These are phyloP conservation scores for Microctenopoma lineatum DNA, from an alignment of 2,797 vertebrate genomes.

Conservation along the genomic window DNA sequence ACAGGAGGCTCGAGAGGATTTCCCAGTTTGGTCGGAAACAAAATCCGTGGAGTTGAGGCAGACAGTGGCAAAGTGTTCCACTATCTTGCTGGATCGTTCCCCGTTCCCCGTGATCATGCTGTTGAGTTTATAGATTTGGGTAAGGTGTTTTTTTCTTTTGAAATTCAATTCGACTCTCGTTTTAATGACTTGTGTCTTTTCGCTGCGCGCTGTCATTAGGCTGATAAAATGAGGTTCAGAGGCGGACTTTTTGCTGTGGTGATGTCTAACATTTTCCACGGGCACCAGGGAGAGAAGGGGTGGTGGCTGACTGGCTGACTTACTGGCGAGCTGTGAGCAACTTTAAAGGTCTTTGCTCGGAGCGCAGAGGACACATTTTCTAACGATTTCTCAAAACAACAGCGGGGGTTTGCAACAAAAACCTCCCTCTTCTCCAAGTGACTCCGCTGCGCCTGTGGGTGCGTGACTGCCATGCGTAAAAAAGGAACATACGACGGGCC, in stretches of 20 bases:
- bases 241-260: conserved; percentile 36
- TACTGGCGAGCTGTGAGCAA: conserved; percentile 46
- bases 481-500: conserved; percentile 19
- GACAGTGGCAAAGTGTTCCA: conserved; percentile 65
- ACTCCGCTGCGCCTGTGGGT: background rate
- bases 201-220: conserved; percentile 24
- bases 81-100: conserved; percentile 61
- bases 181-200: conserved; percentile 17
- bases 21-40: conserved; percentile 45
- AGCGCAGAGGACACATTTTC: conserved; percentile 13
- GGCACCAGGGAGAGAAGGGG: conserved; percentile 23
- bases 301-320: conserved; percentile 31
- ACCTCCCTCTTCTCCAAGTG: conserved; percentile 18
- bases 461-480: conserved; percentile 56
- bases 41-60: conserved; percentile 71
- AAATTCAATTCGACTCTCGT: conserved; percentile 37
- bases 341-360: conserved; percentile 55
- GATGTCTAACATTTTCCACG: conserved; percentile 22
- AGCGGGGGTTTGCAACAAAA: conserved; percentile 17
- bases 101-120: conserved; percentile 66
- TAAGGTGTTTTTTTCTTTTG: conserved; percentile 66
- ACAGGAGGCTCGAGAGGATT: conserved; percentile 60
- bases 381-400: conserved; percentile 25
- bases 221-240: conserved; percentile 37
- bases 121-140: conserved; percentile 76